Evolutionary conservation across 2,888 invertebrate species (phyloP), one percentile per base, ranked within the genome.

Genomic region (Eristalinus aeneus): DNA sequence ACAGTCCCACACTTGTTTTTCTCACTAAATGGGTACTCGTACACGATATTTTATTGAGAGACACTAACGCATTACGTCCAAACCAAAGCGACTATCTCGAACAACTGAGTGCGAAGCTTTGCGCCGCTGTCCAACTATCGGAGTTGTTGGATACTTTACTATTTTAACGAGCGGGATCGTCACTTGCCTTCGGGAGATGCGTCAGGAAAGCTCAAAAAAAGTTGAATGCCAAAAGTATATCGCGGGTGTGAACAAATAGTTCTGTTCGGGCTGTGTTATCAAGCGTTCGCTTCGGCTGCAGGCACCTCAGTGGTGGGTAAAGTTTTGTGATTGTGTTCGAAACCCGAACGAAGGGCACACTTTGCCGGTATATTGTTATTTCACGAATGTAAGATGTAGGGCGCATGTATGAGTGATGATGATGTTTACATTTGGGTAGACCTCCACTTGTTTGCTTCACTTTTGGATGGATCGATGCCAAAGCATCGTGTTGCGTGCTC

Each of bases 31-130:
- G 23, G 22, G 12, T 27, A 53, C 23, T 32, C n/a, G 27, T 27
- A 27, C n/a, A n/a, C n/a, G n/a, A n/a, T 34, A 32, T 67, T 22
- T 56, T 16, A 27, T n/a, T n/a, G 8, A 0, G 22, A 60, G n/a
- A 39, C 56, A 12, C 60, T 10, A 34, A 16, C 58, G 58, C 20
- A 64, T 36, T 67, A 71, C 75, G 71, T 63, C 84, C 84, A 84
- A 84, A 12, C 65, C 16, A 63, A 67, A 16, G 32, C 61, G 72
- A 76, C 67, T 81, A 72, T 73, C 67, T 58, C 58, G 68, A 81
- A 81, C 85, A 72, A 85, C 85, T 85, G 85, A 85, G 64, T 69
- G 58, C 32, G 60, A 72, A 85, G 81, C 76, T 85, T 73, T 76
- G n/a, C 39, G 46, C 53, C 39, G 46, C 53, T 77, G 61, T 46